phyloP scores from a whole-genome alignment of 1,140 invertebrate species.

The Arctopsyche grandis region DNA sequence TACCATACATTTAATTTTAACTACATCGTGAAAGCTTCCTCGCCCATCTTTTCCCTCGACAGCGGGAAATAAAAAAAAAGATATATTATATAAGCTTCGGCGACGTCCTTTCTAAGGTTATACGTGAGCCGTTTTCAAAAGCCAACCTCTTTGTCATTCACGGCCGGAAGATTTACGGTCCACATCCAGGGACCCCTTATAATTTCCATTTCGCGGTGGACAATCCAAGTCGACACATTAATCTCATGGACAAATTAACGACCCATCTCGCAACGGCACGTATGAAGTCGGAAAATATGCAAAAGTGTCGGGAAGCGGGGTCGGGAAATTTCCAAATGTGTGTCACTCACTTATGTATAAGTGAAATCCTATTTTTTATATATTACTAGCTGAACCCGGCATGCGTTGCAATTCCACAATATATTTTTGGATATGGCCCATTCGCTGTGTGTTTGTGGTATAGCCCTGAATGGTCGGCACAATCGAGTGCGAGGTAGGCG shows the following conservation, averaged over 20 bases:
- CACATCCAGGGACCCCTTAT: conserved; percentile 24
- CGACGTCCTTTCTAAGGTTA: conserved; percentile 21
- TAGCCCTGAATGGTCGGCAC: too few relatives aligned
- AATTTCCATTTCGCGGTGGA: conserved; percentile 34
- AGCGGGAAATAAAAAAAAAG: background rate
- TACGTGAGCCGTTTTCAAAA: conserved; percentile 30
- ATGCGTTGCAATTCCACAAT: too few relatives aligned
- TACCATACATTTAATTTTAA: too few relatives aligned
- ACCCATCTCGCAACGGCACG: background rate
- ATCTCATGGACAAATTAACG: conserved; percentile 37
- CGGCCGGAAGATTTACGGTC: conserved; percentile 28
- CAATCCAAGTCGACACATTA: conserved; percentile 37
- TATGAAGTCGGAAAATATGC: background rate
- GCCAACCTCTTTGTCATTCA: conserved; percentile 36
- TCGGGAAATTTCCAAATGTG: background rate
- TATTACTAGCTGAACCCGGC: too few relatives aligned
- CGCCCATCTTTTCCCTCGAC: too few relatives aligned
- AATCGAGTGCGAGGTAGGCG: too few relatives aligned
- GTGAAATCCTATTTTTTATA: too few relatives aligned
- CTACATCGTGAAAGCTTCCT: too few relatives aligned
- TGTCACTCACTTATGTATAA: background rate
- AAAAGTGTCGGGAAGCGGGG: background rate
- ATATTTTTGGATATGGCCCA: too few relatives aligned
- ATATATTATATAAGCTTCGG: background rate
- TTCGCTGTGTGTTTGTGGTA: too few relatives aligned